Conservation (phyloP, 2,113 vertebrate species). For the Sinocyclocheilus anshuiensis region DNA sequence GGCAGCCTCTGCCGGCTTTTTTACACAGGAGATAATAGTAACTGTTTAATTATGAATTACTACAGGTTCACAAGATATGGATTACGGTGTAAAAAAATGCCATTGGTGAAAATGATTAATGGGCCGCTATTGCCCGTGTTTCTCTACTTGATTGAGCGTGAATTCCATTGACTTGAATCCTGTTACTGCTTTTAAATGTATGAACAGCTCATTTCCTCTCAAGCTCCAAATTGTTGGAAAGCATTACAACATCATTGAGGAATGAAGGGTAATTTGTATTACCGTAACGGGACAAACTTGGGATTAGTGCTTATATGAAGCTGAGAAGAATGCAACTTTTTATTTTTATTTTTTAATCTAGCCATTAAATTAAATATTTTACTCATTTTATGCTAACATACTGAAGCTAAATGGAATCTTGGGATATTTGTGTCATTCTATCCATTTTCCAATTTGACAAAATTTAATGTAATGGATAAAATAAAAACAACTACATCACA, state of each 20-base stretch:
- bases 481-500: too few species aligned
- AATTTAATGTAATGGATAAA: too few species aligned
- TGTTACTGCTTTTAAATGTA: slow-evolving; percentile 43
- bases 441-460: too few species aligned
- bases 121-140: slow-evolving; percentile 45
- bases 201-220: slow-evolving; percentile 50
- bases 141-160: slow-evolving; percentile 52
- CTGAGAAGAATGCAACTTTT: too few species aligned
- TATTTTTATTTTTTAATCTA: background rate
- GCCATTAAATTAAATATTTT: background rate
- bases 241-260: slow-evolving; percentile 43
- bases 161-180: slow-evolving; percentile 48
- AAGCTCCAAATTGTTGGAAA: slow-evolving; percentile 32
- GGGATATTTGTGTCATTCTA: too few species aligned
- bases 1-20: slow-evolving; percentile 29
- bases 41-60: slow-evolving; percentile 54
- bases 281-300: background rate
- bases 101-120: slow-evolving; percentile 53
- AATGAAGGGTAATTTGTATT: background rate
- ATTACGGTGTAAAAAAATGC: slow-evolving; percentile 33
- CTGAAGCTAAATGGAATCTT: background rate
- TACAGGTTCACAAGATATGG: slow-evolving; percentile 47
- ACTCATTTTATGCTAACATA: background rate
- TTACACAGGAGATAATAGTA: slow-evolving; percentile 36
- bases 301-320: background rate